Evolutionary conservation across 2,888 invertebrate species (phyloP).

Genomic region (Cordilura impudica): DNA sequence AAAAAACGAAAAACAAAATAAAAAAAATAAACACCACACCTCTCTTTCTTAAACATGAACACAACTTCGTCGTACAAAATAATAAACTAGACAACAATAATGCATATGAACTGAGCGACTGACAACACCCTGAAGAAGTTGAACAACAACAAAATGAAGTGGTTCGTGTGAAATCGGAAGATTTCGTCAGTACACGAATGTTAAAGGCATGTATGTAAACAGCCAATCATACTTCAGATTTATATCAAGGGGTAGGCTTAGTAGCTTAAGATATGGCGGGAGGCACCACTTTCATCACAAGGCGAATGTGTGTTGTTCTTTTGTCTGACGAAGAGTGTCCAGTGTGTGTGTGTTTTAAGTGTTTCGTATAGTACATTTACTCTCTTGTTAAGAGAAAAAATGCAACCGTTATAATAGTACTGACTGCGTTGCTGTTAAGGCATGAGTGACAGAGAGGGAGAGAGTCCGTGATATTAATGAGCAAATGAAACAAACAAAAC

Average conservation of each 20-base stretch:
- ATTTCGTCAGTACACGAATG: conserved; percentile 44
- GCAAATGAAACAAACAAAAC: conserved; percentile 51
- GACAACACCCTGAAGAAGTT: conserved; percentile 54
- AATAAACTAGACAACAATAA: not conserved
- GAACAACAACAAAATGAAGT: conserved; percentile 36
- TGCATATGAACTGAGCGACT: not conserved
- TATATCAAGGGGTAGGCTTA: conserved; percentile 60
- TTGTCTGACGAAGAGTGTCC: not conserved
- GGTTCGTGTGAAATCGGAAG: conserved; percentile 40
- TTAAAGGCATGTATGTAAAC: conserved; percentile 42
- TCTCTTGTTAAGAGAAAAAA: conserved; percentile 48
- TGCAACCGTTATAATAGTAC: conserved; percentile 12
- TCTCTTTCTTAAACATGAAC: conserved; percentile 18
- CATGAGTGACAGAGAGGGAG: conserved; percentile 34
- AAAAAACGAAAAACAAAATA: too few relatives aligned
- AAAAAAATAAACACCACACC: conserved; percentile 39
- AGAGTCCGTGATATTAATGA: conserved; percentile 1
- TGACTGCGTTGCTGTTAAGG: not conserved
- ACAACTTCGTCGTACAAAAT: conserved; percentile 6
- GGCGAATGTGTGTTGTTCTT: conserved; percentile 9
- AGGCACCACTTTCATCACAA: conserved; percentile 51
- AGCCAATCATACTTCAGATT: conserved; percentile 58
- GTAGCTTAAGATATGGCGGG: conserved; percentile 61
- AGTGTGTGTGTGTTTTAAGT: not conserved
- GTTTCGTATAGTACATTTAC: not conserved